phyloP scores from a whole-genome alignment of 1,140 invertebrate species.

The Belonocnema kinseyi region DNA sequence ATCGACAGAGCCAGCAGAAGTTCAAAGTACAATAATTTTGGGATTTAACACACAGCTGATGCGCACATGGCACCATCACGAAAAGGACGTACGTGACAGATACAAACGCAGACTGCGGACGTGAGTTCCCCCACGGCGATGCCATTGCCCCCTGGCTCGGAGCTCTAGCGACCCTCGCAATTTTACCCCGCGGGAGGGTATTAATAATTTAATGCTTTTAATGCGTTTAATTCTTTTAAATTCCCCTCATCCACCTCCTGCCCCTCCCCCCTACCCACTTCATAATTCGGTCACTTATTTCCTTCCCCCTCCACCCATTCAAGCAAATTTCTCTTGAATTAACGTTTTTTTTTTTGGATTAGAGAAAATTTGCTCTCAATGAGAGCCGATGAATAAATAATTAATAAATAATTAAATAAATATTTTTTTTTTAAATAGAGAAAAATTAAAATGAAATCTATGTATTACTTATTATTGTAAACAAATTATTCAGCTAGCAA shows the following conservation, averaged over 20 bases:
- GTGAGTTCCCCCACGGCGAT: constrained; percentile 60
- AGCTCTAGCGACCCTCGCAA: constrained; percentile 53
- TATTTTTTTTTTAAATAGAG: too few relatives aligned
- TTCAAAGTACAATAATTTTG: constrained; percentile 60
- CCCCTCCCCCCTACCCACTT: neutral
- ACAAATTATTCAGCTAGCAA: too few relatives aligned
- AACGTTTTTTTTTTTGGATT: too few relatives aligned
- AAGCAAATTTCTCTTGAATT: neutral
- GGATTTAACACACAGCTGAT: constrained; percentile 69
- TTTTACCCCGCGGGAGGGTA: constrained; percentile 45
- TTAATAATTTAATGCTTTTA: constrained; percentile 70
- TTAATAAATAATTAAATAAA: too few relatives aligned
- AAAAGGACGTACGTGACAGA: constrained; percentile 46
- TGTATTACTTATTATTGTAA: too few relatives aligned
- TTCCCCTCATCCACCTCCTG: constrained; percentile 1
- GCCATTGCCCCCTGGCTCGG: constrained; percentile 55
- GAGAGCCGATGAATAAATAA: too few relatives aligned
- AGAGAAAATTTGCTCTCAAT: too few relatives aligned
- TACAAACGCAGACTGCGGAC: constrained; percentile 37
- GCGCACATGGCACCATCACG: constrained; percentile 60
- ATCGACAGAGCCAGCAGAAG: constrained; percentile 44
- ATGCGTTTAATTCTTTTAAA: constrained; percentile 45
- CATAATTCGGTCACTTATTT: neutral
- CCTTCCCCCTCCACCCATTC: neutral
- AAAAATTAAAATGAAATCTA: too few relatives aligned